Conservation (phyloP, 2,888 invertebrate species). For the Drosophila trichaetosa region DNA sequence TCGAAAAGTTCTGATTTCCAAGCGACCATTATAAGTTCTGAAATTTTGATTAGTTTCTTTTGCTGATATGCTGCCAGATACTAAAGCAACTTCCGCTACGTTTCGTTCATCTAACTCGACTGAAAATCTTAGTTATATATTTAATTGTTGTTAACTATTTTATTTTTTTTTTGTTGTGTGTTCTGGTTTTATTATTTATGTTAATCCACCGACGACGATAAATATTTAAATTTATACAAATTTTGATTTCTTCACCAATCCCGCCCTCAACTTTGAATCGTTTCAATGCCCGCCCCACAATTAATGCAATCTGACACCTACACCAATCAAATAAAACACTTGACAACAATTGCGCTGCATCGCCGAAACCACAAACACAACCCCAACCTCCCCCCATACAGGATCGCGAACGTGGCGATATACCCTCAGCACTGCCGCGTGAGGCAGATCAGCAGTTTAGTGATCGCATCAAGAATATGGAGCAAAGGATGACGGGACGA, state of each 20-base stretch:
- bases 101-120: constrained; percentile 55
- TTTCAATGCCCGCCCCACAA: constrained; percentile 31
- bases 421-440: constrained; percentile 83
- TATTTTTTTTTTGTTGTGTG: constrained; percentile 41
- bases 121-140: constrained; percentile 19
- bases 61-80: constrained; percentile 20
- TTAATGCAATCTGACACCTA: constrained; percentile 43
- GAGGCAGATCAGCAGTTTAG: constrained; percentile 84
- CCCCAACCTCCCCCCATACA: constrained; percentile 31
- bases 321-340: constrained; percentile 32
- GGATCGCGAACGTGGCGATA: constrained; percentile 85
- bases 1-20: neutral
- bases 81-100: constrained; percentile 31
- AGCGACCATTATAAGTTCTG: constrained; percentile 4
- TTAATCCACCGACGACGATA: constrained; percentile 38
- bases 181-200: constrained; percentile 38
- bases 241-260: constrained; percentile 67
- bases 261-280: constrained; percentile 24
- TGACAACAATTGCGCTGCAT: constrained; percentile 27
- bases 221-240: constrained; percentile 47
- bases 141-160: constrained; percentile 11
- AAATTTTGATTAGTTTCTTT: neutral
- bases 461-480: constrained; percentile 89
- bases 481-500: constrained; percentile 90
- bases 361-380: constrained; percentile 18